These are phyloP conservation scores for Balearica regulorum DNA, from an alignment of 2,797 vertebrate genomes.

Conservation along the genomic window DNA sequence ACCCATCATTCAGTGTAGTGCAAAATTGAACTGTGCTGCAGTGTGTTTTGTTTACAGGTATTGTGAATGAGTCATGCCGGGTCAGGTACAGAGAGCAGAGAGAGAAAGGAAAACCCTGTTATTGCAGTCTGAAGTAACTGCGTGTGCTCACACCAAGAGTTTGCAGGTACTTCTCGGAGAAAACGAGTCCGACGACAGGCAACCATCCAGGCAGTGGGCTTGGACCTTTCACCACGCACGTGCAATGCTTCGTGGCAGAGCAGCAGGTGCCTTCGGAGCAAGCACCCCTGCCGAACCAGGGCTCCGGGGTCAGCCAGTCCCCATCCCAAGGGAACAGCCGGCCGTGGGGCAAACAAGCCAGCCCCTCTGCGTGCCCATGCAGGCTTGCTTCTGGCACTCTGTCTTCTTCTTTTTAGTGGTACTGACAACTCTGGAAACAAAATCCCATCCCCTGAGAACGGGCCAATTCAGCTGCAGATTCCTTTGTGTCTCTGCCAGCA, in stretches of 20 bases:
- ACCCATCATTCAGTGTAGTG: background rate
- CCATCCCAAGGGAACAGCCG: fast-evolving
- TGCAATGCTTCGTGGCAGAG: fast-evolving
- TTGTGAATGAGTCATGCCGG: constrained; percentile 29
- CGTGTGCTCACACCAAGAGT: background rate
- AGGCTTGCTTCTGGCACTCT: background rate
- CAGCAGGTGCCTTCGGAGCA: fast-evolving
- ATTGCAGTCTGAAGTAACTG: background rate
- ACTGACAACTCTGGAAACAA: constrained; percentile 19
- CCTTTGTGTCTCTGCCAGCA: constrained; percentile 26
- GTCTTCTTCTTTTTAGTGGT: background rate
- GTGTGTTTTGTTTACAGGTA: constrained; percentile 29
- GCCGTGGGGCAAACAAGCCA: fast-evolving
- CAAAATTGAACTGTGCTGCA: background rate
- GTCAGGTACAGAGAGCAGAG: background rate
- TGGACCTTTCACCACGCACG: background rate
- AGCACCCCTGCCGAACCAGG: fast-evolving
- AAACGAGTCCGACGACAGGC: fast-evolving
- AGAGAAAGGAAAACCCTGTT: background rate
- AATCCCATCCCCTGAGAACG: background rate
- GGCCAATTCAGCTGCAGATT: constrained; percentile 37
- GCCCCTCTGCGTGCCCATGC: background rate
- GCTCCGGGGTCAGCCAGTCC: background rate
- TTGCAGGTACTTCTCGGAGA: background rate
- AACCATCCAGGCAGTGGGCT: fast-evolving